Evolutionary conservation across 30 jellyfish, hydroid and myxozoan species (phyloP).

Genomic region (Mastigias papua): DNA sequence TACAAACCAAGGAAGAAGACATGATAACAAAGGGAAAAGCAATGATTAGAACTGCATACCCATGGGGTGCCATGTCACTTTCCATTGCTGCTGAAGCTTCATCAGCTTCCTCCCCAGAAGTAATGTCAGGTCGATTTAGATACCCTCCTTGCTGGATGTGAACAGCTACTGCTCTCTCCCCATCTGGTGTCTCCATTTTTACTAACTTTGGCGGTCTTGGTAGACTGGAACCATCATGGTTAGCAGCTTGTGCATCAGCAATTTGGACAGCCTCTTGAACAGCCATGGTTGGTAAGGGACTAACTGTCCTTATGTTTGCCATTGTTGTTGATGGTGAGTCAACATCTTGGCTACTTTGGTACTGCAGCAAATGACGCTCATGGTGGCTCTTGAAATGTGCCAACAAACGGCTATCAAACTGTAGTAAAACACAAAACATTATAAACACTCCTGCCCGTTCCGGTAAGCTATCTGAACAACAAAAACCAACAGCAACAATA

Average conservation of each 20-base stretch:
- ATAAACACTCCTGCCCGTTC: neutral
- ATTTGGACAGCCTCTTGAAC: constrained; percentile 69
- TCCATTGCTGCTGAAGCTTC: constrained; percentile 42
- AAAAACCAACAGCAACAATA: too few species aligned
- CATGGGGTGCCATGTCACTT: constrained; percentile 33
- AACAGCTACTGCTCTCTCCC: constrained; percentile 64
- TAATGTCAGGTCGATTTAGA: constrained; percentile 48
- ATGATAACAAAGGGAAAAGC: too few species aligned
- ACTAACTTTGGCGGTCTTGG: constrained; percentile 73
- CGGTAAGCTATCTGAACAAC: neutral
- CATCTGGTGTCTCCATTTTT: constrained; percentile 72
- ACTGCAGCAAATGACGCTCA: constrained; percentile 71
- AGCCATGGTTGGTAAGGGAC: constrained; percentile 81
- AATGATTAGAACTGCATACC: neutral
- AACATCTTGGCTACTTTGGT: constrained; percentile 51
- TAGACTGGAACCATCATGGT: constrained; percentile 56
- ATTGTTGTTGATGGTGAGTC: constrained; percentile 56
- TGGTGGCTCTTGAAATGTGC: constrained; percentile 81
- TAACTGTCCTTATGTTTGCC: constrained; percentile 70
- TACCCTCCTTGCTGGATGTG: constrained; percentile 72
- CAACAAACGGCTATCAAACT: constrained; percentile 77
- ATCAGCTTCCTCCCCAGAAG: constrained; percentile 45
- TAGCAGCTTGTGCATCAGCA: constrained; percentile 61
- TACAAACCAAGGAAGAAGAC: too few species aligned
- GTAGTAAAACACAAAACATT: neutral